Base-by-base conservation (phyloP, 2,113 vertebrate species). In the Pluvialis apricaria region DNA sequence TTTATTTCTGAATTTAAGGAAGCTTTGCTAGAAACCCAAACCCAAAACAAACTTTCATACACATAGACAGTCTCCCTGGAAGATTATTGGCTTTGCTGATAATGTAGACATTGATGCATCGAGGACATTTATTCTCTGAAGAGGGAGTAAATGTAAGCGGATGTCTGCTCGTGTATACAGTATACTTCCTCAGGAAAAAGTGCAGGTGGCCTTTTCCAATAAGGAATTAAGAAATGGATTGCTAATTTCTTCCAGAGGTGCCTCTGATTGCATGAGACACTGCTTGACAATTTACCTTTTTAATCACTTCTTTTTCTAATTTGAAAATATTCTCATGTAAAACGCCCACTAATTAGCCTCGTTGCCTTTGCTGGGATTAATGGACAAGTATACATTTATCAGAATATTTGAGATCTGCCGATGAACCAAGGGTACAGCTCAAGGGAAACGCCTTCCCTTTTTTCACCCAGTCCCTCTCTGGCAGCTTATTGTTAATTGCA, bases 291-390 rank as follows among this genome's bases (percentile, higher is more conserved):
- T 95, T 95, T 93, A 92, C 93, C 86, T 92, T 94, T 97, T 96
- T 91, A 88, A 88, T 92, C 55, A 52, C n/a, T 93, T 96, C 17
- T 90, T 91, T 70, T 96, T 11, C 0, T 0, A 40, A 45, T 64
- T 81, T 71, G 13, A 80, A 81, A 77, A 24, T 36, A 62, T 97
- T 86, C 61, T 71, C 36, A 29, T 85, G 91, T 93, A 96, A 92
- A 96, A 96, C 61, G 6, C 93, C 84, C 91, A 80, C 83, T 97
- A 97, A 98, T 98, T 98, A 97, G 86, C 66, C 82, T 77, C 77
- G 62, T 90, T 95, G 96, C 90, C 81, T 98, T 96, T 95, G 44
- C 82, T 95, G 91, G 87, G 57, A 83, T 94, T 86, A 94, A 96
- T 49, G 77, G 78, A 31, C 45, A 44, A 13, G 12, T 61, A 36